Conservation (phyloP, 2,113 vertebrate species). For the Psittacus erithacus region DNA sequence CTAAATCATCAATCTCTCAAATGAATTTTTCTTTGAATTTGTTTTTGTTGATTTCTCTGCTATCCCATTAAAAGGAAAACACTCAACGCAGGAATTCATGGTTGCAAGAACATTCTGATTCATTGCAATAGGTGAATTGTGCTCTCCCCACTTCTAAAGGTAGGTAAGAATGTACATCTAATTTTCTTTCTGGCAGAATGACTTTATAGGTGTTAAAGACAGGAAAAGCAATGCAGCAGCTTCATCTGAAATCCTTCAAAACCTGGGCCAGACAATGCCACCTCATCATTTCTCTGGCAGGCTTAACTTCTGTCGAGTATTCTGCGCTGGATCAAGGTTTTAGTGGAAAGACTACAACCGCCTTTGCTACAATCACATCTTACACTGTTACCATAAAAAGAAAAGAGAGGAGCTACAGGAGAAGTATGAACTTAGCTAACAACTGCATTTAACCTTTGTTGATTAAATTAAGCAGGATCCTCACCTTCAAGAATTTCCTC, state of each 20-base stretch:
- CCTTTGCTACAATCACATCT: not conserved
- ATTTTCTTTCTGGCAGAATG: not conserved
- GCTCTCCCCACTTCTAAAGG: not conserved
- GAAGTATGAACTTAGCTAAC: not conserved
- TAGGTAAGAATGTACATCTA: not conserved
- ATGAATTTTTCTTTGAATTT: not conserved
- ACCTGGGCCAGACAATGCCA: not conserved
- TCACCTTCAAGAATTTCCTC: not conserved
- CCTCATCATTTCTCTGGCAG: not conserved
- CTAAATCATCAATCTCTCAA: not conserved
- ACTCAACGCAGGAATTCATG: not conserved
- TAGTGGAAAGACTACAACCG: not conserved
- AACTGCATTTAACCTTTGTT: not conserved
- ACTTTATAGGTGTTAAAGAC: not conserved
- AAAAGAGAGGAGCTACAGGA: not conserved
- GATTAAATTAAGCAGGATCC: not conserved
- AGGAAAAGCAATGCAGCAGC: not conserved
- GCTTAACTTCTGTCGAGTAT: not conserved
- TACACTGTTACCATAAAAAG: not conserved
- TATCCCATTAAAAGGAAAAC: not conserved
- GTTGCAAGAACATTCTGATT: not conserved
- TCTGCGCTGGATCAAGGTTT: not conserved
- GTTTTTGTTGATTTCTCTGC: not conserved
- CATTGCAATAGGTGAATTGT: rapidly evolving
- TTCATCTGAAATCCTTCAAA: not conserved